These are phyloP conservation scores for Petrosia ficiformis DNA, from an alignment of 37 sponge, comb jelly and placozoan species.

Conservation along the genomic window DNA sequence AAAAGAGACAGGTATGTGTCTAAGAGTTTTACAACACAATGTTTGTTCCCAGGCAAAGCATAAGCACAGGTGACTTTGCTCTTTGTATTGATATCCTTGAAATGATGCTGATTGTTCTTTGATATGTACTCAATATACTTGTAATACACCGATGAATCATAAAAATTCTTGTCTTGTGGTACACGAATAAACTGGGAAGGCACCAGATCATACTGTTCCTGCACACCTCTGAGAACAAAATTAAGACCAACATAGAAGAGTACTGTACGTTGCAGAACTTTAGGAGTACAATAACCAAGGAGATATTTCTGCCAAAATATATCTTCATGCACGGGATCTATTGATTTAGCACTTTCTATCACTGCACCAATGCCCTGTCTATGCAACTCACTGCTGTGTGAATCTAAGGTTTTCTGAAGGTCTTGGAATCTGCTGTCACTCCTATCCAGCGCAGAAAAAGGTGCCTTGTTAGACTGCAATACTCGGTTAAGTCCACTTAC, in stretches of 20 bases:
- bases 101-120: conserved; percentile 1
- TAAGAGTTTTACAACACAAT: not conserved
- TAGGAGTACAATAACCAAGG: conserved; percentile 10
- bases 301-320: conserved; percentile 24
- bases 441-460: conserved; percentile 28
- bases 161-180: not conserved
- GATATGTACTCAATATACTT: not conserved
- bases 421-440: conserved; percentile 3
- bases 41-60: conserved; percentile 3
- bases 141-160: not conserved
- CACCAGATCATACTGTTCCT: conserved; percentile 16
- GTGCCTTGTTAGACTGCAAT: not conserved
- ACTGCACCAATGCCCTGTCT: conserved; percentile 30
- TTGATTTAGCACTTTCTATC: conserved; percentile 23
- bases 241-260: conserved; percentile 17
- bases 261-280: conserved; percentile 17
- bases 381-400: conserved; percentile 17
- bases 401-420: conserved; percentile 20
- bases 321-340: conserved; percentile 24
- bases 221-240: conserved; percentile 8
- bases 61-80: conserved; percentile 4
- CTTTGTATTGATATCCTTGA: not conserved
- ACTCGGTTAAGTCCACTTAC: conserved; percentile 6
- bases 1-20: not conserved
- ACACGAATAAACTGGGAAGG: not conserved